Conservation (phyloP, 2,113 vertebrate genomes). For the Chionomys nivalis region DNA sequence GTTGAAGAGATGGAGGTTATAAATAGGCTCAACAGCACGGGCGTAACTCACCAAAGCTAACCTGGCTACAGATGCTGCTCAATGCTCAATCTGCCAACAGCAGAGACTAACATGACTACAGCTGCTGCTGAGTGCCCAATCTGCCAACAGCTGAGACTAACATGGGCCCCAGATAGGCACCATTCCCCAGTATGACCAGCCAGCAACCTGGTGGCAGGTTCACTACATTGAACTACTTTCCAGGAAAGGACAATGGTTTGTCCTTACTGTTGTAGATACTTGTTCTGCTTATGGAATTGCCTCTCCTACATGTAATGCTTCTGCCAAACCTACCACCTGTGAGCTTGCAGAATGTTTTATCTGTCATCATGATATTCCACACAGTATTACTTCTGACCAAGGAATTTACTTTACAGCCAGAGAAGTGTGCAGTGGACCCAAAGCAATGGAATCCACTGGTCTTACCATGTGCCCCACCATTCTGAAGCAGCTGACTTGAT, state of each 20-base stretch:
- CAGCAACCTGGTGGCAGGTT: not conserved
- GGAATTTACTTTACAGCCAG: not conserved
- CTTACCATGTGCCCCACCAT: not conserved
- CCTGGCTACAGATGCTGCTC: not conserved
- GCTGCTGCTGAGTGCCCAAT: not conserved
- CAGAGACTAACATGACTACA: not conserved
- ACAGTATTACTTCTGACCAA: not conserved
- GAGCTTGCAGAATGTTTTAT: not conserved
- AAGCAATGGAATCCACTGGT: not conserved
- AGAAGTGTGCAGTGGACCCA: not conserved
- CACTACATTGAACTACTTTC: not conserved
- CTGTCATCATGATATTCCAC: not conserved
- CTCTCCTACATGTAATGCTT: not conserved
- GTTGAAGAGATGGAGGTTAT: not conserved
- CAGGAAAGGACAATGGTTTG: not conserved
- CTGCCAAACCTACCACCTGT: not conserved
- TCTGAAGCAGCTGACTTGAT: not conserved
- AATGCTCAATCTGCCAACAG: not conserved
- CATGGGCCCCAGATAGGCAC: not conserved
- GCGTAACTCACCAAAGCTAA: not conserved
- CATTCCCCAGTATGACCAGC: not conserved
- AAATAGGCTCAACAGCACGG: not conserved
- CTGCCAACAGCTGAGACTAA: not conserved
- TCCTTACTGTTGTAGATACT: not conserved
- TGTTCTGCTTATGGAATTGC: not conserved